phyloP scores from a whole-genome alignment of 2,797 vertebrate genomes.

The Leucoraja ocellata region DNA sequence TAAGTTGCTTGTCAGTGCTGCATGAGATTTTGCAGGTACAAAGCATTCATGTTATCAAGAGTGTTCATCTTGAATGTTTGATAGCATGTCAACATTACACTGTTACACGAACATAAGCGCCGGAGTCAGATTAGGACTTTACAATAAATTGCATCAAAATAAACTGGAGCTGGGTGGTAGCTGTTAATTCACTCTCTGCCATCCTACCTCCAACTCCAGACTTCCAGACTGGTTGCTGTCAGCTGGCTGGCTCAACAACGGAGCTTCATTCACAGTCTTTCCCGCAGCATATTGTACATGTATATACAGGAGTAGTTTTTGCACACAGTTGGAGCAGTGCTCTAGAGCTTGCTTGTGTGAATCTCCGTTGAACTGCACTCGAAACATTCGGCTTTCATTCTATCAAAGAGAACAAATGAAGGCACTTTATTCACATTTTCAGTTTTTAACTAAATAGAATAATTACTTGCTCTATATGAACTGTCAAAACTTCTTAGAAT shows the following conservation, averaged over 20 bases:
- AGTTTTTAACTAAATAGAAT: not conserved
- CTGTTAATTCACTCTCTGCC: not conserved
- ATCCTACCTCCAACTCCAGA: conserved; percentile 3
- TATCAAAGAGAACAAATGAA: conserved; percentile 46
- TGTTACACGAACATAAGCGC: not conserved
- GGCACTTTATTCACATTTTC: not conserved
- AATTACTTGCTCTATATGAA: not conserved
- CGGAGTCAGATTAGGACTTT: not conserved
- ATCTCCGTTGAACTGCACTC: conserved; percentile 76
- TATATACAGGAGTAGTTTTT: conserved; percentile 65
- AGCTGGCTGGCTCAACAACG: not conserved
- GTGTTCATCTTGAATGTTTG: not conserved
- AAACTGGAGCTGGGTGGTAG: not conserved
- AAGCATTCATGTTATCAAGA: not conserved
- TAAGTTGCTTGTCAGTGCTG: not conserved
- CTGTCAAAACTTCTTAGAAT: not conserved
- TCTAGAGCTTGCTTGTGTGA: conserved; percentile 61
- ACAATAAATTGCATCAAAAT: not conserved
- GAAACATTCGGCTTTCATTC: conserved; percentile 76
- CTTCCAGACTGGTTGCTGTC: not conserved
- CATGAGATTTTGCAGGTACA: conserved; percentile 20
- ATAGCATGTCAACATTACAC: not conserved
- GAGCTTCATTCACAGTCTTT: conserved; percentile 42
- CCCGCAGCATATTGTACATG: conserved; percentile 50
- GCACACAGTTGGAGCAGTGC: conserved; percentile 64